Conservation (phyloP, 2,113 vertebrate species). For the Rutilus rutilus region DNA sequence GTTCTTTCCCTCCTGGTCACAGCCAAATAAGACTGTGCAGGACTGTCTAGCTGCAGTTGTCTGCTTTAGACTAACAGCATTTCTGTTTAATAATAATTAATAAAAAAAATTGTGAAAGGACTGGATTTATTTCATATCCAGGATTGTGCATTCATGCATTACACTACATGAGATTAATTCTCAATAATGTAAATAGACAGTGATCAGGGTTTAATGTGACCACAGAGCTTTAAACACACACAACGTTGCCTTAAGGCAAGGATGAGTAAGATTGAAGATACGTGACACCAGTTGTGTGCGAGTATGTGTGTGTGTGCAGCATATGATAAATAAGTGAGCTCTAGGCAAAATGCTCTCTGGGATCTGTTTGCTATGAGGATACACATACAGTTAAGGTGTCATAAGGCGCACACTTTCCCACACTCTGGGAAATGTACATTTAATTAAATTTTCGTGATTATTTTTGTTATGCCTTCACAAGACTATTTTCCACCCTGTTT, state of each 20-base stretch:
- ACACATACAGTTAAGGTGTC: conserved; percentile 10
- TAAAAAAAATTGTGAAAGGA: background rate
- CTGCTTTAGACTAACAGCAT: background rate
- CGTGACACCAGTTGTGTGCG: background rate
- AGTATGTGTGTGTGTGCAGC: background rate
- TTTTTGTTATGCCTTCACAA: background rate
- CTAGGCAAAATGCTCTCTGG: conserved; percentile 11
- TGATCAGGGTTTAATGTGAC: background rate
- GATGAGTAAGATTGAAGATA: conserved; percentile 27
- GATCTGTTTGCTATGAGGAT: background rate
- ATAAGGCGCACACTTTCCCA: conserved; percentile 20
- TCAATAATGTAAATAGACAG: background rate
- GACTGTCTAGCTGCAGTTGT: background rate
- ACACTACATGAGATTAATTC: background rate
- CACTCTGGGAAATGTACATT: conserved; percentile 3
- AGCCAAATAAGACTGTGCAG: conserved; percentile 11
- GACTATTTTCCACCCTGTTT: background rate
- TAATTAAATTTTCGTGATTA: background rate
- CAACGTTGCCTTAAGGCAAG: background rate
- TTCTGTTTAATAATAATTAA: background rate
- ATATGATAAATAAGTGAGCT: conserved; percentile 20
- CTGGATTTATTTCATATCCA: background rate
- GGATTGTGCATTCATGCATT: background rate
- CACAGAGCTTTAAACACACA: background rate
- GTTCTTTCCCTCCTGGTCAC: conserved; percentile 38